Conservation (phyloP, 2,113 vertebrate species). For the Coptodon rendalli region DNA sequence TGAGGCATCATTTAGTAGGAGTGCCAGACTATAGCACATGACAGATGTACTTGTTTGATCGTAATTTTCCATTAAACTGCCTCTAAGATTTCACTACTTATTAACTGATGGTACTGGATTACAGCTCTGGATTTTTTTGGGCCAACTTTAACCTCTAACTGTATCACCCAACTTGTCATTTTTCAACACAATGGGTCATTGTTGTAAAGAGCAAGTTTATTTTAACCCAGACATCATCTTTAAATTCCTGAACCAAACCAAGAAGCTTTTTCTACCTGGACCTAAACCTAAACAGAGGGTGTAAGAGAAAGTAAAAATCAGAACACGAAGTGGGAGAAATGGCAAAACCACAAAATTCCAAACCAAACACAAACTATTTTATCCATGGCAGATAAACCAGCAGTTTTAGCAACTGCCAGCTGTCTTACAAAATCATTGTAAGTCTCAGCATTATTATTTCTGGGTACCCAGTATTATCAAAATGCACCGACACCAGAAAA, state of each 20-base stretch:
- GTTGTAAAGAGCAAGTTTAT: accelerated
- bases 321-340: background rate
- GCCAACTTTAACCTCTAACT: background rate
- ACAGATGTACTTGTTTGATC: background rate
- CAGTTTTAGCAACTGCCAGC: background rate
- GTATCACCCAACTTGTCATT: background rate
- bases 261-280: background rate
- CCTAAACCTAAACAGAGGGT: background rate
- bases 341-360: background rate
- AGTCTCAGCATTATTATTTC: background rate
- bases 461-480: background rate
- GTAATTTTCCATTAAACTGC: background rate
- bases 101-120: background rate
- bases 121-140: background rate
- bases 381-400: background rate
- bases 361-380: background rate
- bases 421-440: background rate
- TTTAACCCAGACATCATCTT: background rate
- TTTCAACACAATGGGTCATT: background rate
- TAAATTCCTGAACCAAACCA: background rate
- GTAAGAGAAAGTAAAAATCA: background rate
- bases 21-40: background rate
- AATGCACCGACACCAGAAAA: background rate
- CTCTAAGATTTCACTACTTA: background rate
- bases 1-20: background rate